phyloP scores from a whole-genome alignment of 2,113 vertebrate genomes.

The Pygoscelis adeliae region DNA sequence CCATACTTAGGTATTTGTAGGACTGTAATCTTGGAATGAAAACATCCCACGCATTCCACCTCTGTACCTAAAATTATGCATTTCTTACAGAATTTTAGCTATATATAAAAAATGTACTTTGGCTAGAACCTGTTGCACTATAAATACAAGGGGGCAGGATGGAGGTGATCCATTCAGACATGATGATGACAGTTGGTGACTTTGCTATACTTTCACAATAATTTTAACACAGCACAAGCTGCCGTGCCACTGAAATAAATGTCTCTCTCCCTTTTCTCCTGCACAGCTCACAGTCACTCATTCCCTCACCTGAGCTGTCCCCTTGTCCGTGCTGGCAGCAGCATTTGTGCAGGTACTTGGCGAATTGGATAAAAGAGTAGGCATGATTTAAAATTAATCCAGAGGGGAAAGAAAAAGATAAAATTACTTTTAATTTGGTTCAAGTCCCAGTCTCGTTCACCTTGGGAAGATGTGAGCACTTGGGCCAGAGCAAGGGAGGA shows the following conservation, averaged over 20 bases:
- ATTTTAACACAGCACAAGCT: not conserved
- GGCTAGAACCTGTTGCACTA: not conserved
- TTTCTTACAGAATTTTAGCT: not conserved
- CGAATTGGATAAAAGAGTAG: not conserved
- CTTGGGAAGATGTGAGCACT: not conserved
- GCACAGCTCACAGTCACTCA: not conserved
- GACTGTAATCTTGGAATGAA: not conserved
- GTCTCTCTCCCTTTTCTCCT: not conserved
- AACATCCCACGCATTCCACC: not conserved
- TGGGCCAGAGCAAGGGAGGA: not conserved
- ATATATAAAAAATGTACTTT: not conserved
- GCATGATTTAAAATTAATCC: not conserved
- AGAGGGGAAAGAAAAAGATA: not conserved
- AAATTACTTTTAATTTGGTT: not conserved
- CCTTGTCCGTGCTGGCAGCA: not conserved
- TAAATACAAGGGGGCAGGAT: not conserved
- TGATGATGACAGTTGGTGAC: not conserved
- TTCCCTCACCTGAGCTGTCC: not conserved
- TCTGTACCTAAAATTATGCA: not conserved
- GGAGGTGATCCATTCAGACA: not conserved
- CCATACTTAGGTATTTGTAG: not conserved
- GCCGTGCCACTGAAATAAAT: not conserved
- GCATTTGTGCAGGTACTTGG: not conserved
- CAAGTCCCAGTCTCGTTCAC: not conserved
- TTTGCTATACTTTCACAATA: not conserved